Percentiles rank a stretch among this genome's conserved stretches.
These are phyloP conservation scores for Lepus europaeus DNA, from an alignment of 2,113 vertebrate genomes.

Conservation along the genomic window DNA sequence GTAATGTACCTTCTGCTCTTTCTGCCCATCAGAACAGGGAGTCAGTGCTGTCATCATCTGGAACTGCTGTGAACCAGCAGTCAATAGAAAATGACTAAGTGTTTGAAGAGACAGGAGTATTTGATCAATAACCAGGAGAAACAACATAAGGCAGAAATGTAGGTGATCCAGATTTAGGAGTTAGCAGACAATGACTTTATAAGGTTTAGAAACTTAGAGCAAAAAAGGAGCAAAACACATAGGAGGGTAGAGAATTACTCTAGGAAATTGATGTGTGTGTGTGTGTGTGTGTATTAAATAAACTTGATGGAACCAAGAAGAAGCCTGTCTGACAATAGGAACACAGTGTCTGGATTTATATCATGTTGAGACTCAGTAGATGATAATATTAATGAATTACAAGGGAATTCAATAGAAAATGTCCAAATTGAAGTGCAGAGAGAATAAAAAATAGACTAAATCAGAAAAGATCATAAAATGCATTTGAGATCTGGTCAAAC, in stretches of 20 bases:
- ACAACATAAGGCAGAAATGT: neutral
- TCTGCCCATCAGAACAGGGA: neutral
- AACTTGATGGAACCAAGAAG: neutral
- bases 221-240: neutral
- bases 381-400: neutral
- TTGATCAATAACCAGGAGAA: slow-evolving; percentile 32
- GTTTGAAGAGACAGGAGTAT: slow-evolving; percentile 12
- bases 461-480: neutral
- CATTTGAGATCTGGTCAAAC: neutral
- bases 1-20: neutral
- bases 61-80: neutral
- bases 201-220: neutral
- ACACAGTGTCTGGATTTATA: neutral
- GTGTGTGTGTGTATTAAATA: neutral
- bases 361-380: neutral
- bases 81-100: neutral
- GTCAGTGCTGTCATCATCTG: neutral
- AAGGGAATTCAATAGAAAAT: slow-evolving; percentile 35
- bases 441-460: neutral
- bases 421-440: neutral
- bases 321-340: neutral
- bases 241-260: neutral
- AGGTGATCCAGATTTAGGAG: neutral
- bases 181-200: neutral
- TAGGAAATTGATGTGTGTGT: neutral